phyloP scores from a whole-genome alignment of 2,888 invertebrate genomes.

The Rotaria magnacalcarata region DNA sequence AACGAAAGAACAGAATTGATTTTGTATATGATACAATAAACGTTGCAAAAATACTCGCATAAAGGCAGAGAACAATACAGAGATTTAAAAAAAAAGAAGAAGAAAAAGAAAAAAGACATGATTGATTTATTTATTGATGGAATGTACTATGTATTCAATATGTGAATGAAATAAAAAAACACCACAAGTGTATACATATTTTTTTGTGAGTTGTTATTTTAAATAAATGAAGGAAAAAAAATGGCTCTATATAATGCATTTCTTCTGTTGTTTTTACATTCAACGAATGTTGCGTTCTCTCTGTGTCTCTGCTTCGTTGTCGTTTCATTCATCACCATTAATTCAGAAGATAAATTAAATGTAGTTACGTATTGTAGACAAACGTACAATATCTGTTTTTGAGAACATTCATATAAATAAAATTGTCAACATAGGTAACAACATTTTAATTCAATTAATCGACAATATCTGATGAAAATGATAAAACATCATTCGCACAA shows the following conservation, averaged over 20 bases:
- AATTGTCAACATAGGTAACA: not conserved
- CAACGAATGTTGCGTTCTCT: not conserved
- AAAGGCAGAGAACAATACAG: not conserved
- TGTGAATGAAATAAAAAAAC: not conserved
- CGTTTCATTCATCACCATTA: not conserved
- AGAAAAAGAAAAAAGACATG: not conserved
- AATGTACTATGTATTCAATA: not conserved
- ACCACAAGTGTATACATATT: not conserved
- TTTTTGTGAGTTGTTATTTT: not conserved
- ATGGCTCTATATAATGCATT: not conserved
- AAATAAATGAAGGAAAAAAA: not conserved
- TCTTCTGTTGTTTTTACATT: not conserved
- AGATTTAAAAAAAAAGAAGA: not conserved
- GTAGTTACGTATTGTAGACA: not conserved
- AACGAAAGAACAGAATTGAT: not conserved
- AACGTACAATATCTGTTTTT: conserved; percentile 4
- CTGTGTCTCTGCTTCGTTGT: not conserved
- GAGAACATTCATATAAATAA: not conserved
- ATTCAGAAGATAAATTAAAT: not conserved
- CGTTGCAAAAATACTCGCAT: not conserved
- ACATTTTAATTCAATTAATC: not conserved
- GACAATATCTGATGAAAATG: not conserved
- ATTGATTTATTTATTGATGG: not conserved
- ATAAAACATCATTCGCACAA: not conserved
- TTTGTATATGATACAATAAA: not conserved